Evolutionary conservation across 2,113 vertebrate genomes (phyloP).

Genomic region (Sylvia atricapilla): DNA sequence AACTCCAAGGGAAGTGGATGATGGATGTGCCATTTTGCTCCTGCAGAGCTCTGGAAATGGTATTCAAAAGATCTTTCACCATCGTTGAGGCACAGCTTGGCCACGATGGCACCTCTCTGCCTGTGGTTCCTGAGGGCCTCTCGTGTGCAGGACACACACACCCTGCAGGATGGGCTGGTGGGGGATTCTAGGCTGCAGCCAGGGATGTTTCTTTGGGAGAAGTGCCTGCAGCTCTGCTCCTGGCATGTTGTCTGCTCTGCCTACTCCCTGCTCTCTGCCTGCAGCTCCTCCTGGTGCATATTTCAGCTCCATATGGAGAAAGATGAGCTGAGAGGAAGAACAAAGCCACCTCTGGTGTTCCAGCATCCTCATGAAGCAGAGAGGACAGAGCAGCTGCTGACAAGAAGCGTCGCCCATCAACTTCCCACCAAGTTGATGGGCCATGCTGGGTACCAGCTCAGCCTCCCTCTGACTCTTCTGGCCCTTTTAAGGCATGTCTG

Average conservation of each 20-base stretch:
- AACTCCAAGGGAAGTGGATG: background rate
- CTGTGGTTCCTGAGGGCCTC: rapidly evolving
- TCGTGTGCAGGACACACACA: background rate
- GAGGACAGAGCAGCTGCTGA: background rate
- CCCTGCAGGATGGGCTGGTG: rapidly evolving
- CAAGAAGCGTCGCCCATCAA: background rate
- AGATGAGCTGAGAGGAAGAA: background rate
- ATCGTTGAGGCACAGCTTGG: rapidly evolving
- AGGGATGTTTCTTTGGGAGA: background rate
- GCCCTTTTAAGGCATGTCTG: background rate
- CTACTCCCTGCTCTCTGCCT: background rate
- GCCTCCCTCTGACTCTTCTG: background rate
- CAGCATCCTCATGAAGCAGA: background rate
- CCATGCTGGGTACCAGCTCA: background rate
- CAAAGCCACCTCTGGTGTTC: slow-evolving; percentile 2
- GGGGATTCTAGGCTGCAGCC: background rate
- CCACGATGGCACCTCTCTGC: rapidly evolving
- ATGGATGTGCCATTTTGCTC: background rate
- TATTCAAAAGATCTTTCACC: background rate
- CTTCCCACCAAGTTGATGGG: too few species aligned
- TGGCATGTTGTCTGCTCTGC: background rate
- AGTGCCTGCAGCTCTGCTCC: background rate
- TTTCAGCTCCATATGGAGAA: background rate
- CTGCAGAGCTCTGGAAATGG: background rate
- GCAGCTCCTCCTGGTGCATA: background rate